These are phyloP conservation scores for Enteromius argenteus DNA, from an alignment of 2,797 vertebrate species.

Conservation along the genomic window DNA sequence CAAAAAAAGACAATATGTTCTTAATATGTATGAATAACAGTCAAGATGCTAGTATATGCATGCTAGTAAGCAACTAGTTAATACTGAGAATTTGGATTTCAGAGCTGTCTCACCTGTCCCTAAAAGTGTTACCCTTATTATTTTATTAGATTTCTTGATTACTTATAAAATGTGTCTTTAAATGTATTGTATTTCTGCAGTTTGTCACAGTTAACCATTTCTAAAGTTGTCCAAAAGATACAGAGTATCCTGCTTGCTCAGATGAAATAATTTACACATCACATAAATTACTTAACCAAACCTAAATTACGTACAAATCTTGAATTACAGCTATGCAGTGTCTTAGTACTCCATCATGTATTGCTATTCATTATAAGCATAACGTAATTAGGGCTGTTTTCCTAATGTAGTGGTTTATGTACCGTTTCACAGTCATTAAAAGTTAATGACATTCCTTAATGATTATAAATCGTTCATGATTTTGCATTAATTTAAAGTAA, in stretches of 20 bases:
- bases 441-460: slow-evolving; percentile 20
- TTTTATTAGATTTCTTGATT: neutral
- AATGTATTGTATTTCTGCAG: neutral
- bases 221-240: neutral
- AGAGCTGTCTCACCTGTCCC: too few species aligned
- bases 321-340: neutral
- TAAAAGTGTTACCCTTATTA: neutral
- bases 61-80: neutral
- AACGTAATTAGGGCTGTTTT: neutral
- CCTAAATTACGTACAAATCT: neutral
- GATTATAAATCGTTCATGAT: neutral
- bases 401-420: neutral
- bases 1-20: neutral
- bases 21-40: too few species aligned
- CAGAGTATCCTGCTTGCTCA: neutral
- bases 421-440: neutral
- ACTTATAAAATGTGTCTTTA: neutral
- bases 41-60: neutral
- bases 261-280: neutral
- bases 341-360: neutral
- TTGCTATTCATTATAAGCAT: neutral
- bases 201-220: neutral
- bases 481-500: slow-evolving; percentile 14
- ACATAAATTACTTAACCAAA: neutral
- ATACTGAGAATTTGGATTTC: too few species aligned